These are phyloP conservation scores for Chloroceryle inda DNA, from an alignment of 2,797 vertebrate species.

Conservation along the genomic window DNA sequence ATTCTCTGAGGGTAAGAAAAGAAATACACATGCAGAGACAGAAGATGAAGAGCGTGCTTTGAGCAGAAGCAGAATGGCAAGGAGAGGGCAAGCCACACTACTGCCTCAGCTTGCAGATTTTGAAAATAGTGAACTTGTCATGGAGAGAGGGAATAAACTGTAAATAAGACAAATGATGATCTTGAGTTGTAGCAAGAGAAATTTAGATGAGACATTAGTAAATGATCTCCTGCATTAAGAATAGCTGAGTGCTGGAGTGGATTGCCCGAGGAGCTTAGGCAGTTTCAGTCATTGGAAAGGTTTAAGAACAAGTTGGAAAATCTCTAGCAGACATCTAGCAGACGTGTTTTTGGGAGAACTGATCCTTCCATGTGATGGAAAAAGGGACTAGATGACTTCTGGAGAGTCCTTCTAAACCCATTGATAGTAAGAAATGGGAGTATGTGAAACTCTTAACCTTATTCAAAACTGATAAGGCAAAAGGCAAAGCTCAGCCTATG, in stretches of 20 bases:
- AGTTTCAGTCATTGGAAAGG: background rate
- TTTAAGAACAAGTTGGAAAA: background rate
- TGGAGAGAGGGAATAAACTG: background rate
- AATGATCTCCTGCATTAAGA: background rate
- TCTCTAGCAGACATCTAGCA: background rate
- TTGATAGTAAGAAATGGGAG: background rate
- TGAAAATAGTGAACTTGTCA: background rate
- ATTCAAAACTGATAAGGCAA: background rate
- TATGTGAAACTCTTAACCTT: background rate
- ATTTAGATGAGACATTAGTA: background rate
- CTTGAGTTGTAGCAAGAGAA: background rate
- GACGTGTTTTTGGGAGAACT: background rate
- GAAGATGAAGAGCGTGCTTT: background rate
- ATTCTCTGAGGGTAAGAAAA: constrained; percentile 22
- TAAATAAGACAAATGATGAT: background rate
- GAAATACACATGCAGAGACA: background rate
- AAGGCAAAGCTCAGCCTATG: background rate
- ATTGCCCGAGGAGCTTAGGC: background rate
- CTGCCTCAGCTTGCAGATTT: background rate
- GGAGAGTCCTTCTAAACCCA: background rate
- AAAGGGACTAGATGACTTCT: background rate
- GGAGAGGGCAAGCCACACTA: background rate
- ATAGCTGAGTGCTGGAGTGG: background rate
- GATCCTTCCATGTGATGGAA: background rate
- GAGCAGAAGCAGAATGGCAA: background rate